Percentiles rank a stretch among this genome's conserved stretches.
phyloP scores from a whole-genome alignment of 2,797 vertebrate species.

The Paramormyrops hopkinsi region DNA sequence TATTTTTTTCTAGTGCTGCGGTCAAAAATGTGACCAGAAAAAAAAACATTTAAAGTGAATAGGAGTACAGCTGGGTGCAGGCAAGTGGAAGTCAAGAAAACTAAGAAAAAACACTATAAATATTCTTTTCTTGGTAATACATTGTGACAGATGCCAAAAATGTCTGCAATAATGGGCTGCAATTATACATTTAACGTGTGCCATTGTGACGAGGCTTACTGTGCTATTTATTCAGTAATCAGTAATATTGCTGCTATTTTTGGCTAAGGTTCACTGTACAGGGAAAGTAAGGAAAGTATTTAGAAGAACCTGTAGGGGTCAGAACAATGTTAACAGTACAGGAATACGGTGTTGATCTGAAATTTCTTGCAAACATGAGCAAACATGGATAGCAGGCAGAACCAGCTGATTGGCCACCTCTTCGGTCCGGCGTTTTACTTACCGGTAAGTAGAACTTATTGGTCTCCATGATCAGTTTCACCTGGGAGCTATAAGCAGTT shows the following conservation, averaged over 20 bases:
- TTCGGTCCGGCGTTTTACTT: slow-evolving; percentile 48
- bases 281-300: not conserved
- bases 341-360: not conserved
- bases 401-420: not conserved
- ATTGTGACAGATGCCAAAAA: not conserved
- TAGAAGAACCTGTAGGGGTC: not conserved
- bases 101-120: not conserved
- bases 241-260: not conserved
- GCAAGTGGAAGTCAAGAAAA: not conserved
- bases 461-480: slow-evolving; percentile 51
- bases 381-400: not conserved
- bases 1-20: not conserved
- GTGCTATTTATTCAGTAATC: not conserved
- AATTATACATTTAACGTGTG: not conserved
- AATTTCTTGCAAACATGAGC: not conserved
- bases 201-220: not conserved
- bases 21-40: not conserved
- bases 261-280: not conserved
- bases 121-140: not conserved
- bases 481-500: slow-evolving; percentile 55
- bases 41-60: not conserved
- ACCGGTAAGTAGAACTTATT: slow-evolving; percentile 89
- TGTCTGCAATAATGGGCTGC: not conserved
- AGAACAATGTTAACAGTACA: not conserved
- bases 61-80: not conserved